Evolutionary conservation across 1,140 invertebrate genomes (phyloP).

Genomic region (Ceratina australensis): DNA sequence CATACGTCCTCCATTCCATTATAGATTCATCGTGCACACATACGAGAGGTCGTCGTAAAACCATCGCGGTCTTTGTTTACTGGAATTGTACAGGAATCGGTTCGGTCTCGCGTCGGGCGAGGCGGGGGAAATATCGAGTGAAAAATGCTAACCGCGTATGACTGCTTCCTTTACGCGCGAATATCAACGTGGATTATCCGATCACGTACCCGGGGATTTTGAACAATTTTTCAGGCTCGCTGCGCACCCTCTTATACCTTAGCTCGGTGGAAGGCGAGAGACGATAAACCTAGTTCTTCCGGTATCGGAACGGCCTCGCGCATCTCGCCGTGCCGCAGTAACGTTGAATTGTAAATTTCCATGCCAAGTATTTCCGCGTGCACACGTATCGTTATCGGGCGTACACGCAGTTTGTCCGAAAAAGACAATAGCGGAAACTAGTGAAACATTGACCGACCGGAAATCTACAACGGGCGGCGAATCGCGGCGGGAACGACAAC

Average conservation of each 20-base stretch:
- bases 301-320: too few species aligned
- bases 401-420: too few species aligned
- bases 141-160: slow-evolving; percentile 6
- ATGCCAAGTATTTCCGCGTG: too few species aligned
- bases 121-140: not conserved
- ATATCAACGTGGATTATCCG: slow-evolving; percentile 34
- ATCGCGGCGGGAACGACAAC: not conserved
- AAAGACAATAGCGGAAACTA: not conserved
- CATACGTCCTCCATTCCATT: slow-evolving; percentile 23
- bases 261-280: too few species aligned
- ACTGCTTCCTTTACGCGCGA: not conserved
- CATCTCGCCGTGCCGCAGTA: too few species aligned
- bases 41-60: slow-evolving; percentile 15
- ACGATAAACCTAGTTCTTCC: too few species aligned
- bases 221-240: slow-evolving; percentile 41
- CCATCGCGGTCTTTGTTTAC: slow-evolving; percentile 32
- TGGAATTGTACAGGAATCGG: slow-evolving; percentile 19
- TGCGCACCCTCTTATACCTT: too few species aligned
- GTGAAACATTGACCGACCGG: slow-evolving; percentile 2
- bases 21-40: slow-evolving; percentile 32
- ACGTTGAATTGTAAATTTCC: too few species aligned
- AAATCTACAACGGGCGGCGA: not conserved
- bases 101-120: too few species aligned
- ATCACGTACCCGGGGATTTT: slow-evolving; percentile 34
- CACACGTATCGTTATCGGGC: too few species aligned